Evolutionary conservation across 2,797 vertebrate species (phyloP).

Genomic region (Oreonectes daqikongensis): DNA sequence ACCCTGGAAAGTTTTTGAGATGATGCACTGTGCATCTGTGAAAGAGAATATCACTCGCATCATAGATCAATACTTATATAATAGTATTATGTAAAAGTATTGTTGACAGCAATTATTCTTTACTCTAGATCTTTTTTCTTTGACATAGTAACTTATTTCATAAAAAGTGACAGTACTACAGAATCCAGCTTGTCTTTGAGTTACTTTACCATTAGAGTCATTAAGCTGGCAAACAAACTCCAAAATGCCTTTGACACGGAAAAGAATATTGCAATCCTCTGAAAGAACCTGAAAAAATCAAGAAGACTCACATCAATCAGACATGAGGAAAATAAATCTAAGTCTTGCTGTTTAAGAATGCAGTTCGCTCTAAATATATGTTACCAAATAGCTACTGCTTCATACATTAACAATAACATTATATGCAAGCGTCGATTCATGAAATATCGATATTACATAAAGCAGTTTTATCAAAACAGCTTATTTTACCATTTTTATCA

Average conservation of each 20-base stretch:
- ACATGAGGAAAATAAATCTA: neutral
- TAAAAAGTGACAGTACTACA: neutral
- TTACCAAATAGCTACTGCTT: neutral
- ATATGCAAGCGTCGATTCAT: neutral
- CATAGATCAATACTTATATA: neutral
- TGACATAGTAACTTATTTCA: neutral
- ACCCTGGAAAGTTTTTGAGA: slow-evolving; percentile 80
- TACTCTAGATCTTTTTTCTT: neutral
- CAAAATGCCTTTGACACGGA: slow-evolving; percentile 86
- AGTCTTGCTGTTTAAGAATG: neutral
- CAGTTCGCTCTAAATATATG: neutral
- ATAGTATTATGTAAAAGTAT: neutral
- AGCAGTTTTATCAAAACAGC: neutral
- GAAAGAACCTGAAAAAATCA: slow-evolving; percentile 61
- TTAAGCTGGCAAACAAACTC: slow-evolving; percentile 86
- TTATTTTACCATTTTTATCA: slow-evolving; percentile 38
- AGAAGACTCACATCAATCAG: neutral
- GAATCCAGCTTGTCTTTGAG: neutral
- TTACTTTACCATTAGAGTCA: slow-evolving; percentile 78
- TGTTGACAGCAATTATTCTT: neutral
- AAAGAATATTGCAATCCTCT: slow-evolving; percentile 74
- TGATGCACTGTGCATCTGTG: slow-evolving; percentile 74
- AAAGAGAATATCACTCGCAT: neutral
- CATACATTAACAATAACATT: neutral
- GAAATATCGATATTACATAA: neutral